Evolutionary conservation across 1,140 invertebrate genomes (phyloP).

Genomic region (Chlorops oryzae): DNA sequence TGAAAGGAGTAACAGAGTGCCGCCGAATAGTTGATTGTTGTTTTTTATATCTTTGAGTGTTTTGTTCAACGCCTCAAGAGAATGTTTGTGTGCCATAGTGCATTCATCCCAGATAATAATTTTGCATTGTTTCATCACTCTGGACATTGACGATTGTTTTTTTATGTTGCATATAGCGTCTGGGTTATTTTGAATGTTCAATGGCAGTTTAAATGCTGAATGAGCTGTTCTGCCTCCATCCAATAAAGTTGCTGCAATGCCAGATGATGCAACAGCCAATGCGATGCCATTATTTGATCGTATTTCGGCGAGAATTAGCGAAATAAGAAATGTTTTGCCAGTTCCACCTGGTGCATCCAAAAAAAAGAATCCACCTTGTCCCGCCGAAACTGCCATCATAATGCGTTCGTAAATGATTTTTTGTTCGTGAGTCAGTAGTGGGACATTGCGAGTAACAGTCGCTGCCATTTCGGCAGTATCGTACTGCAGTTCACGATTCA

Average conservation of each 20-base stretch:
- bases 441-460: slow-evolving; percentile 9
- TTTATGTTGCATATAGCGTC: slow-evolving; percentile 11
- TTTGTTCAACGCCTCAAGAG: slow-evolving; percentile 5
- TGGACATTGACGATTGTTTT: slow-evolving; percentile 10
- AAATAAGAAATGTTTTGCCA: no score
- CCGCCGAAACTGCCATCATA: slow-evolving; percentile 14
- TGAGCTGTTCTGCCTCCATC: slow-evolving; percentile 6
- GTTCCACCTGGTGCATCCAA: slow-evolving; percentile 3
- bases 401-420: slow-evolving; percentile 16
- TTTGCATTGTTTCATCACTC: slow-evolving; percentile 5
- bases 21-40: slow-evolving; percentile 11
- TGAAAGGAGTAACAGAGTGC: slow-evolving; percentile 12
- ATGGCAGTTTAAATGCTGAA: slow-evolving; percentile 6
- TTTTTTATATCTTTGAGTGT: slow-evolving; percentile 13
- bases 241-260: slow-evolving; percentile 10
- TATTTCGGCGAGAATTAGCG: no score
- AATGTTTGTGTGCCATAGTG: slow-evolving; percentile 5
- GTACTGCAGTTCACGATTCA: slow-evolving; percentile 23
- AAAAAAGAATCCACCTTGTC: slow-evolving; percentile 9
- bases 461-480: slow-evolving; percentile 15
- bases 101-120: no score
- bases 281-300: slow-evolving; percentile 13
- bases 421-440: slow-evolving; percentile 17
- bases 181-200: slow-evolving; percentile 9
- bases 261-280: slow-evolving; percentile 13